Percentiles rank a stretch among this genome's conserved stretches.
phyloP scores from a whole-genome alignment of 2,113 vertebrate species.

The Rhagologus leucostigma region DNA sequence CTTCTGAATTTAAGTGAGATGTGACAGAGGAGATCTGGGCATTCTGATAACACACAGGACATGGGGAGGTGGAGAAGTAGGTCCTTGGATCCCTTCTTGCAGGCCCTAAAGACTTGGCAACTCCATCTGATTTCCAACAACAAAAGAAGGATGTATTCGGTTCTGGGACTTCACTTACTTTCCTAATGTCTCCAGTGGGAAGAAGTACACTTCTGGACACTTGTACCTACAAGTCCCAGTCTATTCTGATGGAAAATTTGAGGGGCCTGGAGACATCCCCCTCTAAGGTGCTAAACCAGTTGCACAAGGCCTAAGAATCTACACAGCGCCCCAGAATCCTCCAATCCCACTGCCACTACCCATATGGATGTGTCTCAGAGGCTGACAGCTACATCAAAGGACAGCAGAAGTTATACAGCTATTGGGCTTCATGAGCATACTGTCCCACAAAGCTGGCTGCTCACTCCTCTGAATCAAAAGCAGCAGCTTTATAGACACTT shows the following conservation, averaged over 20 bases:
- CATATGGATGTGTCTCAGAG: fast-evolving
- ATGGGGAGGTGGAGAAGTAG: neutral
- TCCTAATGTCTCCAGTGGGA: neutral
- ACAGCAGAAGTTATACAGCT: neutral
- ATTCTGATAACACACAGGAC: neutral
- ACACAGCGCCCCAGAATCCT: neutral
- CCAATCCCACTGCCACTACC: neutral
- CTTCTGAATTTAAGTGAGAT: neutral
- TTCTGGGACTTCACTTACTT: neutral
- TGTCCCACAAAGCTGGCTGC: neutral
- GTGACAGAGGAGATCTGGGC: neutral
- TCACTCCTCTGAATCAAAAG: neutral
- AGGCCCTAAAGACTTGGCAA: neutral
- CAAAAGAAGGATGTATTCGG: neutral
- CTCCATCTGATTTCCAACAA: neutral
- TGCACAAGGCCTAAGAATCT: neutral
- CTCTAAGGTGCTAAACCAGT: neutral
- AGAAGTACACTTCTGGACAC: neutral
- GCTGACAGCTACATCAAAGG: neutral
- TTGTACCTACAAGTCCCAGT: neutral
- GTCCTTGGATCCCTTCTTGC: neutral
- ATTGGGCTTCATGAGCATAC: neutral
- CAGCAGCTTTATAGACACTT: neutral
- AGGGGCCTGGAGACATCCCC: neutral
- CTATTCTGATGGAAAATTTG: neutral